Evolutionary conservation across 2,888 invertebrate species (phyloP), one percentile per base, ranked within the genome.

Genomic region (Meta bourneti): DNA sequence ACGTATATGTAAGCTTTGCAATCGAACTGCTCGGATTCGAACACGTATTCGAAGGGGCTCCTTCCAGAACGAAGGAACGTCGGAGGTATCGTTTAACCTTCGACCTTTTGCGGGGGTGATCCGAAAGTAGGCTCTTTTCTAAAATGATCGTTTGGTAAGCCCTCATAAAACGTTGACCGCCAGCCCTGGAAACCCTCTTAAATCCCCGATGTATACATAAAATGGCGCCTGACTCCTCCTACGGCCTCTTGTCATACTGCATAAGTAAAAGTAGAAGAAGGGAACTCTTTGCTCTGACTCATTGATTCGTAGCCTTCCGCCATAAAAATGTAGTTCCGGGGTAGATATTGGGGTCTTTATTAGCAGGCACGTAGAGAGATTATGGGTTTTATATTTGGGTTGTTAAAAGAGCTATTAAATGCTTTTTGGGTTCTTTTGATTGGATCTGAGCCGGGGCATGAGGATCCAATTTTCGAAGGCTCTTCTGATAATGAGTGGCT

Each of bases 351-450:
- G 51, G 69, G 34, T 49, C 77, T 83, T 89, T 82, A 83, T 83
- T 78, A 89, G 89, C 69, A 11, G 82, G 77, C 89, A 89, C 89
- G 81, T 89, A 49, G 70, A 8, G 82, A 74, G 75, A 82, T 89
- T 82, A 81, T 74, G 74, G 88, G 74, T 88, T 88, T 88, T 88
- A 88, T 86, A 86, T 86, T 86, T 77, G 69, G 78, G 85, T 70
- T 77, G 85, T 78, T 85, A 86, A 86, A 86, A 61, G 78, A 16
- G 78, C 77, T 86, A 86, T 86, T 86, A 86, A 86, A 86, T 86
- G 78, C 52, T 19, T 71, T 78, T 78, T 69, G 54, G 75, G 84
- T 34, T 61, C 70, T 78, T 70, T 69, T 86, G 85, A 86, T 86
- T 86, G 78, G 77, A 86, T 78, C 49, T 5, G 77, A 48, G 13